phyloP scores from a whole-genome alignment of 92 coral and sea anemone genomes.

The Zoanthus gigantus region DNA sequence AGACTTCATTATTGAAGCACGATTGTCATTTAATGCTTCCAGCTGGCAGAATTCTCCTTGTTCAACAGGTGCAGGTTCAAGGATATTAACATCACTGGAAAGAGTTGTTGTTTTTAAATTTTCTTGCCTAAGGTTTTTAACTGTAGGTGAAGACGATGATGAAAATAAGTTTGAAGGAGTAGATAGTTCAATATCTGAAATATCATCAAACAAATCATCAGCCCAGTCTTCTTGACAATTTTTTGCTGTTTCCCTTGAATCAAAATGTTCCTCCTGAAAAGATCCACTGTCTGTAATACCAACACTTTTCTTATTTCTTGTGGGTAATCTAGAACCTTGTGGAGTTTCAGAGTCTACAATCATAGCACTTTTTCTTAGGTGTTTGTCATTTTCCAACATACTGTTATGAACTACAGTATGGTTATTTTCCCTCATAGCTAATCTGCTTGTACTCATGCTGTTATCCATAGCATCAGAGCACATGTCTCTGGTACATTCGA shows the following conservation, averaged over 20 bases:
- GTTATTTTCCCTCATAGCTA: neutral
- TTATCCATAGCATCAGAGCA: neutral
- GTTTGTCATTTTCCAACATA: neutral
- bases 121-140: neutral
- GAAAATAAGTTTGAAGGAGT: neutral
- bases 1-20: neutral
- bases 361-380: neutral
- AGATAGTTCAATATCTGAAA: constrained; percentile 7
- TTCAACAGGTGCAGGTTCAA: neutral
- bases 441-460: neutral
- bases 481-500: neutral
- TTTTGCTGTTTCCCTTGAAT: neutral
- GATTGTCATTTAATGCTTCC: constrained; percentile 17
- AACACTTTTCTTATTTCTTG: neutral
- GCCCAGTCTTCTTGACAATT: constrained; percentile 30
- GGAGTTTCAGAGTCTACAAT: neutral
- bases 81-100: neutral
- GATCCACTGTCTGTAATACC: neutral
- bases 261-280: neutral
- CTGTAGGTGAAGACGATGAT: neutral
- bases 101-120: neutral
- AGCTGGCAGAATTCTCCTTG: constrained; percentile 24
- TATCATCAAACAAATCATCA: constrained; percentile 30
- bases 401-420: neutral
- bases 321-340: neutral